These are phyloP conservation scores for Eilema griseolum DNA, from an alignment of 2,888 invertebrate species.

Conservation along the genomic window DNA sequence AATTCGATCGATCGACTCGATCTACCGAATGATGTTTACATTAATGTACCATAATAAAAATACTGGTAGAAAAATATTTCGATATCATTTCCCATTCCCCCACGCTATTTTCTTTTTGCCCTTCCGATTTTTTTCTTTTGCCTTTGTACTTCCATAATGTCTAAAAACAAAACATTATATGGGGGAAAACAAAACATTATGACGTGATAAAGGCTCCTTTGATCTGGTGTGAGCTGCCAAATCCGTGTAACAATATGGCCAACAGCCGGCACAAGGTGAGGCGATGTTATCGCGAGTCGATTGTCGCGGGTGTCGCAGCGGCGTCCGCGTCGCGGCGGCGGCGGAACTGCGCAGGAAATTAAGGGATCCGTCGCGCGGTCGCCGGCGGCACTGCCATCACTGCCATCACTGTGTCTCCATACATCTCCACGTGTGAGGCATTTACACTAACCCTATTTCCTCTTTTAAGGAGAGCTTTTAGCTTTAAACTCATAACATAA, in stretches of 20 bases:
- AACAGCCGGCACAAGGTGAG: no score
- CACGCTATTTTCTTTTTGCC: no score
- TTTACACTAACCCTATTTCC: background rate
- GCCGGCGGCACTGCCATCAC: constrained; percentile 1
- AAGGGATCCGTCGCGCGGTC: constrained; percentile 25
- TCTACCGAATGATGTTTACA: no score
- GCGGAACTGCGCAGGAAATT: constrained; percentile 38
- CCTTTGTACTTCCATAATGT: no score
- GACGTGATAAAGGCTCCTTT: background rate
- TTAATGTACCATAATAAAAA: no score
- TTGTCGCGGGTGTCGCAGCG: background rate
- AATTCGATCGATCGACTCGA: no score
- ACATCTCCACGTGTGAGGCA: background rate
- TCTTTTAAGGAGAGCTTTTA: background rate
- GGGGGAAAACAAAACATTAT: background rate
- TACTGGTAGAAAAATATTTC: no score
- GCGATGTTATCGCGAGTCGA: background rate
- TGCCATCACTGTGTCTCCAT: constrained; percentile 1
- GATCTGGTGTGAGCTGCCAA: background rate
- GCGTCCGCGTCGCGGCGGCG: constrained; percentile 13
- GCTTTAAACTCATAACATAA: no score
- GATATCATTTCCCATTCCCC: no score
- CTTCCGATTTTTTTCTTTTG: no score
- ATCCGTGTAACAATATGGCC: background rate
- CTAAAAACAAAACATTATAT: background rate